phyloP scores from a whole-genome alignment of 2,113 vertebrate genomes.

The Mus spicilegus region DNA sequence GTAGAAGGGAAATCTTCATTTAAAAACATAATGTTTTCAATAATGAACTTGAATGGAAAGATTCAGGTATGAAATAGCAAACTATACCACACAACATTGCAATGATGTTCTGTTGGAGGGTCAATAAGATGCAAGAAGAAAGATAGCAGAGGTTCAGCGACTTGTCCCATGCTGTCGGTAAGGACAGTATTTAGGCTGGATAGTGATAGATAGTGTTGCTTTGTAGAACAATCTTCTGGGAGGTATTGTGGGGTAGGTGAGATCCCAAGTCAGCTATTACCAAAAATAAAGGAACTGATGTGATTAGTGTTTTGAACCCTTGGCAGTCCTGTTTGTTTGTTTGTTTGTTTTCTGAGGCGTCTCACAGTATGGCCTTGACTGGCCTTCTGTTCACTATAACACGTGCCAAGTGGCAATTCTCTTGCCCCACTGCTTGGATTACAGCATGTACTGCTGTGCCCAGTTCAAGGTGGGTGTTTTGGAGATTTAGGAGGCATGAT shows the following conservation, averaged over 20 bases:
- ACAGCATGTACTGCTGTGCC: background rate
- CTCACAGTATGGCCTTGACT: background rate
- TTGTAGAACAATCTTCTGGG: background rate
- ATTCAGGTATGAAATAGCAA: background rate
- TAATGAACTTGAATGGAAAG: constrained; percentile 24
- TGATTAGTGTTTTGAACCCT: background rate
- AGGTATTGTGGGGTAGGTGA: background rate
- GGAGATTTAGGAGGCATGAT: background rate
- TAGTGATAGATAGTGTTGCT: constrained; percentile 9
- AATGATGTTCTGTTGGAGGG: background rate
- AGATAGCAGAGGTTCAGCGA: background rate
- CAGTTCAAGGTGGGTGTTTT: background rate
- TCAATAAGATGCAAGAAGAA: background rate
- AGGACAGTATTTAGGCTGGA: background rate
- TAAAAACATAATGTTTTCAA: constrained; percentile 27
- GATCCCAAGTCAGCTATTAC: background rate
- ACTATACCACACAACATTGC: background rate
- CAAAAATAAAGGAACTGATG: background rate
- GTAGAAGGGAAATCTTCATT: background rate
- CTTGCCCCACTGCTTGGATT: background rate
- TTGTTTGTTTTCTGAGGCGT: background rate
- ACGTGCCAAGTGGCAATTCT: background rate
- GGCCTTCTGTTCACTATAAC: background rate
- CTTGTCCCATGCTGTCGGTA: background rate
- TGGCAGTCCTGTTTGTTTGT: background rate